These are phyloP conservation scores for Dendrocincla fuliginosa DNA, from an alignment of 2,797 vertebrate species.

Conservation along the genomic window DNA sequence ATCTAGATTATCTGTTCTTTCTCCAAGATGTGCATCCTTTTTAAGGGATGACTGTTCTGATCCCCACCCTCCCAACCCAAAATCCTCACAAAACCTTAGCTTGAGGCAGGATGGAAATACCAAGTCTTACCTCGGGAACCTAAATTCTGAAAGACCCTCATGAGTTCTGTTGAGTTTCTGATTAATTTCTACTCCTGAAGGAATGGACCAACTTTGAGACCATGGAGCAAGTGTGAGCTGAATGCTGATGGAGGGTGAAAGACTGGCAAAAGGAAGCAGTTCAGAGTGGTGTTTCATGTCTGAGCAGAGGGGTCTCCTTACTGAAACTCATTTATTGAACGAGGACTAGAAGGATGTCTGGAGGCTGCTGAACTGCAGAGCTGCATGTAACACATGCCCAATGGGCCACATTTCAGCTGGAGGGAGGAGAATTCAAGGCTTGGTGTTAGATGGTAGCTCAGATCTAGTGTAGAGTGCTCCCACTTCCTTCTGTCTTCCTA, in stretches of 20 bases:
- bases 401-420: not conserved
- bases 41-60: not conserved
- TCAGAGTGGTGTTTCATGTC: not conserved
- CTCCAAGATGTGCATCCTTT: accelerated
- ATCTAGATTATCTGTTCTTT: not conserved
- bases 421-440: not conserved
- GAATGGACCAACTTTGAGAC: not conserved
- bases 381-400: accelerated
- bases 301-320: not conserved
- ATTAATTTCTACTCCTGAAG: not conserved
- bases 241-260: not conserved
- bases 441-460: not conserved
- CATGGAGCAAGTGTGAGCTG: not conserved
- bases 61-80: accelerated
- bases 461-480: not conserved
- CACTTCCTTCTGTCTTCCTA: not conserved
- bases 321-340: not conserved
- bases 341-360: not conserved
- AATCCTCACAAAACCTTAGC: not conserved
- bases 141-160: not conserved
- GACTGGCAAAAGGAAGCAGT: not conserved
- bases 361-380: not conserved
- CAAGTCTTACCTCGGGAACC: not conserved
- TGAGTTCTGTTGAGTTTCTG: not conserved
- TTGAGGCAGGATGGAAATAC: not conserved